Evolutionary conservation across 2,888 invertebrate genomes (phyloP), one percentile per base, ranked within the genome.

Genomic region (Lissocephala sabroskyi): DNA sequence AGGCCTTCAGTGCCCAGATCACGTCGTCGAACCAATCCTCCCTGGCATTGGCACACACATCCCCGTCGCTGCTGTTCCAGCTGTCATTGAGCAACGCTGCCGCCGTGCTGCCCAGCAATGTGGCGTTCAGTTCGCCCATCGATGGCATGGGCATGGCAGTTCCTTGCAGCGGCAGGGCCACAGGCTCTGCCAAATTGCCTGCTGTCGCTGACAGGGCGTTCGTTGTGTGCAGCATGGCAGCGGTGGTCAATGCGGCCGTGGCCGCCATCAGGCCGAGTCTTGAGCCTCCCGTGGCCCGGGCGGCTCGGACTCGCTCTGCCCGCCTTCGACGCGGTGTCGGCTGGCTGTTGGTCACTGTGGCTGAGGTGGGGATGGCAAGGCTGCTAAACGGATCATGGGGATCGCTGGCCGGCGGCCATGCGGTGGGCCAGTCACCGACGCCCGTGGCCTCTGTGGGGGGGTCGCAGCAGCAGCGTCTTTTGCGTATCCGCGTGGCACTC

Each of bases 1-100:
- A 87, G 58, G 91, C 89, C 86, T 93, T 94, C 52, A 92, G 71
- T 17, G 90, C 85, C 59, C 90, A 84, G 37, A 90, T 63, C 52
- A 90, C 85, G 30, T 89, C 86, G 41, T 89, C 85, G 36, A 88
- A 83, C 81, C 91, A 86, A 42, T 87, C 84, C 66, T 67, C 59
- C 83, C 62, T 59, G 47, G 47, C 44, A 60, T 28, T 55, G 2
- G 14, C 42, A 4, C 37, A 45, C 2, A 41, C 41, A 19, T 50
- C 51, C 19, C 49, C 54, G 0, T 61, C 60, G 30, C 61, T 41
- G 30, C 63, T 36, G 2, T 61, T 11, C 17, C 42, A 41, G 30
- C 55, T 80, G 13, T 61, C 60, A 44, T 79, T 80, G 39, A 44
- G 56, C 26, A 50, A 45, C 19, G 58, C 56, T 7, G 64, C 56